phyloP scores from a whole-genome alignment of 2,797 vertebrate species.

The Pangasius larnaudii region DNA sequence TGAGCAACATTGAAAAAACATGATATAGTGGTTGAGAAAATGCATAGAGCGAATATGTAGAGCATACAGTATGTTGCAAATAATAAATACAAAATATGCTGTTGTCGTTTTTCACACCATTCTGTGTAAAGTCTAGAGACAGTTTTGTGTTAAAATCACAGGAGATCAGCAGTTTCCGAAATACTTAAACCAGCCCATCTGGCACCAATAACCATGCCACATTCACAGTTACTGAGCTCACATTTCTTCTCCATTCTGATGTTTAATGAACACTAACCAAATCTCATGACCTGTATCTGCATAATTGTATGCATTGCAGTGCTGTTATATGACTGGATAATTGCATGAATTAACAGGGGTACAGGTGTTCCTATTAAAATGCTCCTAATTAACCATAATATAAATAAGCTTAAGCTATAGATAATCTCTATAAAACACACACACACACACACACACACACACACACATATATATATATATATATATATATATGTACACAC shows the following conservation, averaged over 20 bases:
- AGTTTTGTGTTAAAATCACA: background rate
- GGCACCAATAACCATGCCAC: background rate
- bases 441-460: too few relatives aligned
- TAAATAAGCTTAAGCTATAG: too few relatives aligned
- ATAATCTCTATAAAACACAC: too few relatives aligned
- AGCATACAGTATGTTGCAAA: too few relatives aligned
- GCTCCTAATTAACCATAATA: too few relatives aligned
- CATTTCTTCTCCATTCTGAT: background rate
- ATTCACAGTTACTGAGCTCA: background rate
- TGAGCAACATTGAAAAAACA: background rate
- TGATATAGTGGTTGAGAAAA: background rate
- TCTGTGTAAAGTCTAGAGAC: background rate
- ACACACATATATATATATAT: too few relatives aligned
- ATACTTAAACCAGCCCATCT: background rate
- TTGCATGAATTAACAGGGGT: background rate
- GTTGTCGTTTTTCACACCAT: background rate
- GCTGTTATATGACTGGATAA: background rate
- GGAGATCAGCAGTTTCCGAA: background rate
- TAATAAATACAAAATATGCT: background rate
- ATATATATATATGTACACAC: too few relatives aligned
- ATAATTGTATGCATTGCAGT: background rate
- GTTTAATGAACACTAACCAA: background rate
- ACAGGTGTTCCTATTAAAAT: background rate
- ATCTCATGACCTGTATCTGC: background rate
- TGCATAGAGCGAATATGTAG: too few relatives aligned